Percentiles rank a stretch among this genome's conserved stretches.
These are phyloP conservation scores for Coregonus sp. DNA, from an alignment of 2,797 vertebrate genomes.

Conservation along the genomic window DNA sequence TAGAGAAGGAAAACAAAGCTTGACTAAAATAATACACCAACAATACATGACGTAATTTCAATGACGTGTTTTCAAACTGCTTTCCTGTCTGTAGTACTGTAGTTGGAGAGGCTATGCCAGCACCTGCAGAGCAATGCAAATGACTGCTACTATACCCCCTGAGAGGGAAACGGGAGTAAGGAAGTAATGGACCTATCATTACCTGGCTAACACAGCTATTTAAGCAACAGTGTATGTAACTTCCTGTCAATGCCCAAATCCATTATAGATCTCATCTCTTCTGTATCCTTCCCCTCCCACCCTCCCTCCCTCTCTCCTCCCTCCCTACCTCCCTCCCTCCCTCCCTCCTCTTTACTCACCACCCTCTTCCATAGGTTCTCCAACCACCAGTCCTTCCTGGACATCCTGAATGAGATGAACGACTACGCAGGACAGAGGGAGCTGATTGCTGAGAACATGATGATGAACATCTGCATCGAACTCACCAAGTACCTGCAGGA, in stretches of 20 bases:
- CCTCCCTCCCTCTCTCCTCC: slow-evolving; percentile 19
- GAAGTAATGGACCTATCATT: slow-evolving; percentile 51
- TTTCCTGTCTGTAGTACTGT: not conserved
- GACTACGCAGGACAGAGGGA: slow-evolving; percentile 90
- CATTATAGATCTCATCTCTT: slow-evolving; percentile 16
- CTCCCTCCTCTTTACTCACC: not conserved
- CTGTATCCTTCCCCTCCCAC: slow-evolving; percentile 47
- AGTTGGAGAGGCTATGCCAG: not conserved
- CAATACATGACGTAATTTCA: not conserved
- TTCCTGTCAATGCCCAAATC: slow-evolving; percentile 51
- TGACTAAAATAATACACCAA: not conserved
- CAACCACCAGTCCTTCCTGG: slow-evolving; percentile 85
- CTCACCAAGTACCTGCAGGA: slow-evolving; percentile 88
- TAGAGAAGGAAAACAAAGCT: not conserved
- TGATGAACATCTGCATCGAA: slow-evolving; percentile 85
- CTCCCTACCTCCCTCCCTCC: slow-evolving; percentile 5
- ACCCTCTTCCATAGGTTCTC: slow-evolving; percentile 74
- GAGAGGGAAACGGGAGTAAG: slow-evolving; percentile 56
- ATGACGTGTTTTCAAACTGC: not conserved
- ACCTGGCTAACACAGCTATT: slow-evolving; percentile 18
- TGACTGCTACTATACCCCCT: slow-evolving; percentile 11
- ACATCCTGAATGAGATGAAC: slow-evolving; percentile 87
- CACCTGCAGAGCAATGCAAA: slow-evolving; percentile 44
- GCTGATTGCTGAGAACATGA: slow-evolving; percentile 88
- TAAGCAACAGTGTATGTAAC: slow-evolving; percentile 26